Evolutionary conservation across 2,888 invertebrate species (phyloP).

Genomic region (Oscheius myriophilus): DNA sequence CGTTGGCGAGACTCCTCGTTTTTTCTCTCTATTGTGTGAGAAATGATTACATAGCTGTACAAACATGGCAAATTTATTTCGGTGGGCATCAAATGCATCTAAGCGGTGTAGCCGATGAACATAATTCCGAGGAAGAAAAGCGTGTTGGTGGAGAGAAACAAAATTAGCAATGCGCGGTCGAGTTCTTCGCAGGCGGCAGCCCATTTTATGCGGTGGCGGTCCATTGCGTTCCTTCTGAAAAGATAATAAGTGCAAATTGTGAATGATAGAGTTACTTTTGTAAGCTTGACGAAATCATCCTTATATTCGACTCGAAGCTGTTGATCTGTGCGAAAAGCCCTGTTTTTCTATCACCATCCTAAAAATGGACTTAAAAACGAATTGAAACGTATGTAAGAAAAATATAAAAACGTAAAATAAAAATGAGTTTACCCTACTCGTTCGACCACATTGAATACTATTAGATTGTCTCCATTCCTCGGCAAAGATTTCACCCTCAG

Average conservation of each 20-base stretch:
- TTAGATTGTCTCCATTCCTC: constrained; percentile 22
- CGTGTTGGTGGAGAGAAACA: constrained; percentile 22
- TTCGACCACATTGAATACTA: constrained; percentile 16
- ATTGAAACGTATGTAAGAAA: no score
- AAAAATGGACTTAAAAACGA: no score
- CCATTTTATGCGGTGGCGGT: constrained; percentile 26
- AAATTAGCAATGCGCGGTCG: constrained; percentile 12
- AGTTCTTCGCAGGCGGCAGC: constrained; percentile 26
- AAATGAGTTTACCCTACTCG: not conserved
- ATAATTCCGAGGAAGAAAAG: constrained; percentile 24
- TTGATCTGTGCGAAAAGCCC: constrained; percentile 25
- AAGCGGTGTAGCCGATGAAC: constrained; percentile 28
- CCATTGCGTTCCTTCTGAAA: constrained; percentile 16
- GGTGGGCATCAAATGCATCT: not conserved
- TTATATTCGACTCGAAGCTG: constrained; percentile 23
- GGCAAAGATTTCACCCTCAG: constrained; percentile 24
- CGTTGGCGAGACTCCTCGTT: no score
- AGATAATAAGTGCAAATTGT: not conserved
- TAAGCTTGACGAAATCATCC: constrained; percentile 27
- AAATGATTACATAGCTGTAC: not conserved
- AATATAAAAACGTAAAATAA: no score
- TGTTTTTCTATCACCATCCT: constrained; percentile 24
- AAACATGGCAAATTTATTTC: constrained; percentile 12
- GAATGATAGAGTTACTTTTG: constrained; percentile 5
- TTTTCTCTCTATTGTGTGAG: no score